Percentiles rank a stretch among this genome's conserved stretches.
phyloP scores from a whole-genome alignment of 2,797 vertebrate genomes.

The Perodicticus potto region DNA sequence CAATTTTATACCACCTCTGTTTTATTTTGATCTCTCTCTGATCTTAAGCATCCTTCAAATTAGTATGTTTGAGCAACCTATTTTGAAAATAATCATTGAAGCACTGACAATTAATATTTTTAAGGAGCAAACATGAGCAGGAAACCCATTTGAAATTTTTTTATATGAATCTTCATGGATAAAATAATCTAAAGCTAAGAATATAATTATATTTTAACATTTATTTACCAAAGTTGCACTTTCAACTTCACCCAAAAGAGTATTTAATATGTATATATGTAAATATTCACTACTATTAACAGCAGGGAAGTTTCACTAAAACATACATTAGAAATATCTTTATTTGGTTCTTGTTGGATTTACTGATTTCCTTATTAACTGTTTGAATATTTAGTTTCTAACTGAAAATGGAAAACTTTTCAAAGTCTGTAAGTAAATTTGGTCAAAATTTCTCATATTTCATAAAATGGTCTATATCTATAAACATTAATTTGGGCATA shows the following conservation, averaged over 20 bases:
- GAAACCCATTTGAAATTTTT: neutral
- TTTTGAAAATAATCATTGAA: neutral
- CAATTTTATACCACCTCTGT: neutral
- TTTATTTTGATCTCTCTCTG: conserved; percentile 10
- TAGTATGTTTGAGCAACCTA: neutral
- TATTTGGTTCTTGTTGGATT: neutral
- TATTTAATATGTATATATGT: neutral
- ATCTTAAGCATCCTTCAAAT: neutral
- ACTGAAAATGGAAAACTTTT: neutral
- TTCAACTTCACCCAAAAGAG: neutral
- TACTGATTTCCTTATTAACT: neutral
- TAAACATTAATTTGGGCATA: neutral
- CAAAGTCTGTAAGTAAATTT: neutral
- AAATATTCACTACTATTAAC: conserved; percentile 1
- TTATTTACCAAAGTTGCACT: neutral
- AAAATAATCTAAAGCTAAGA: conserved; percentile 29
- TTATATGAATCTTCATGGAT: neutral
- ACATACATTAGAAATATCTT: neutral
- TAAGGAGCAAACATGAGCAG: neutral
- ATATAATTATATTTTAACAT: neutral
- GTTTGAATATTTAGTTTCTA: neutral
- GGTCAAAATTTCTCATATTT: neutral
- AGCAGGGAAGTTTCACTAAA: conserved; percentile 6
- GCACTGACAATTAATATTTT: neutral
- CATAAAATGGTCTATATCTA: neutral